Evolutionary conservation across 2,797 vertebrate species (phyloP), one percentile per base, ranked within the genome.

Genomic region (Pseudopleuronectes americanus): DNA sequence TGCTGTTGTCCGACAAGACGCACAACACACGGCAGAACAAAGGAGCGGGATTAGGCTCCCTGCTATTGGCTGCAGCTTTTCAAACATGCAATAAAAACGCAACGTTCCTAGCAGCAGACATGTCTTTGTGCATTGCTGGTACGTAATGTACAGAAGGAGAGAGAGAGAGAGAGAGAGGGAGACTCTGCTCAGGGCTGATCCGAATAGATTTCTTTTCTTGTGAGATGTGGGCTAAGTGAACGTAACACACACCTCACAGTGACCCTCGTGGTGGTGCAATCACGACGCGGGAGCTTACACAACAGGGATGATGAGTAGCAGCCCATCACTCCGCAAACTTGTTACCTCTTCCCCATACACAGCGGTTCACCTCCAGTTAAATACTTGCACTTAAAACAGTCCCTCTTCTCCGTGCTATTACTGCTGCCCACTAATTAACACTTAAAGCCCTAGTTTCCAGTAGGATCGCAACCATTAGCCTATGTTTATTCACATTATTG

Each of bases 381-480:
- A 78, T 79, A 72, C 68, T 85, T 69, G 61, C 78, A 82, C 41
- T 43, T 87, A 77, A 86, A 87, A 55, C 67, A 79, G 74, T 77
- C 61, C 65, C 64, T 76, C 63, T 68, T 64, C 76, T 33, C 52
- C 33, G 26, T 26, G 77, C 77, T 80, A 76, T 88, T 86, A 80
- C 48, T 21, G 23, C 75, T 67, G 68, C 83, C 74, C 72, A 74
- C 77, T 86, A 85, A 89, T 90, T 89, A 85, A 86, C 79, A 82
- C 76, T 77, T 67, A 57, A 17, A 77, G 70, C 60, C 31, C 68
- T 36, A 47, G 64, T 68, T 84, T 86, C 43, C 67, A 79, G 71
- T 51, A 2, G 64, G 79, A 75, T 78, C 38, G 7, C 68, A 59
- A 57, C 78, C 64, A 83, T 83, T 85, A 28, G 52, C 52, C 26